Conservation (phyloP, 1,140 invertebrate genomes). For the Drosophila teissieri region DNA sequence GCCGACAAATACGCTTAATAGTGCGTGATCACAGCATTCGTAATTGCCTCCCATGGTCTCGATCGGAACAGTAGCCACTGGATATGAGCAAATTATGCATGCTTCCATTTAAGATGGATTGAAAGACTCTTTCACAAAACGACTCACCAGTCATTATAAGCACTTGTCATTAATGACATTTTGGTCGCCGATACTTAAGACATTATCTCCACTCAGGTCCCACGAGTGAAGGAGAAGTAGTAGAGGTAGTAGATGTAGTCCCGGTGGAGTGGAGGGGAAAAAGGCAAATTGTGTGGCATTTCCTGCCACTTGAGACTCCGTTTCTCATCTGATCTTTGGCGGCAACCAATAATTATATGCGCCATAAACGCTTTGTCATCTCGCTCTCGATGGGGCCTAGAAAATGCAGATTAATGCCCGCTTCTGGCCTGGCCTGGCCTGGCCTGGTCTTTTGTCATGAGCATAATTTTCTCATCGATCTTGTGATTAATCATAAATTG, state of each 20-base stretch:
- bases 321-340: conserved; percentile 74
- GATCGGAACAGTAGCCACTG: conserved; percentile 20
- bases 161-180: conserved; percentile 82
- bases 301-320: conserved; percentile 70
- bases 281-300: conserved; percentile 80
- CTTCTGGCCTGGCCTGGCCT: conserved; percentile 39
- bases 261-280: conserved; percentile 9
- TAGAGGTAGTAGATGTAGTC: neutral
- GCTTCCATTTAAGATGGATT: conserved; percentile 40
- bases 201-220: conserved; percentile 40
- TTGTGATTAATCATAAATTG: conserved; percentile 83
- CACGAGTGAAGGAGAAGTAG: neutral
- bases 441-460: conserved; percentile 72
- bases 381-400: conserved; percentile 59
- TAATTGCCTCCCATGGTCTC: conserved; percentile 54
- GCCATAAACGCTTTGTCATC: conserved; percentile 80
- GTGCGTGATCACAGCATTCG: conserved; percentile 41
- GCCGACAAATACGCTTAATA: conserved; percentile 27
- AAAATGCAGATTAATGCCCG: conserved; percentile 78
- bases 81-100: conserved; percentile 63
- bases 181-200: conserved; percentile 73
- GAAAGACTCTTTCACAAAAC: conserved; percentile 50
- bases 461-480: conserved; percentile 83
- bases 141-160: conserved; percentile 70
- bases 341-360: conserved; percentile 80